These are phyloP conservation scores for Aphelinus certus DNA, from an alignment of 1,140 invertebrate species.

Conservation along the genomic window DNA sequence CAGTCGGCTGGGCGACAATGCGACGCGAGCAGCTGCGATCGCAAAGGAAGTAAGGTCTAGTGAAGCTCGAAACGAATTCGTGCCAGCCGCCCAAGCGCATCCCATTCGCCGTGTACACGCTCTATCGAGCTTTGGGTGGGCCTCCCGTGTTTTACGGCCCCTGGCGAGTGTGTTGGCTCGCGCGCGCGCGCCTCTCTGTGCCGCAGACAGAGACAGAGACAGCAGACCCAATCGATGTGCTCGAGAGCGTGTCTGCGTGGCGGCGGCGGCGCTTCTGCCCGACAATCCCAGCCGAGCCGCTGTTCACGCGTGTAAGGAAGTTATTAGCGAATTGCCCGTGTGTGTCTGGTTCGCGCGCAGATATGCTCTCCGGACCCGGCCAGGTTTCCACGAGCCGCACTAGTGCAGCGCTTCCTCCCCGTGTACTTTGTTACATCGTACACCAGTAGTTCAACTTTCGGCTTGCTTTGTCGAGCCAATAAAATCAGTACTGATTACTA, in stretches of 20 bases:
- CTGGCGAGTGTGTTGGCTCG: background rate
- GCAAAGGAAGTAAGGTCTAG: conserved; percentile 46
- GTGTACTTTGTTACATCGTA: too few relatives aligned
- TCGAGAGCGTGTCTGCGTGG: background rate
- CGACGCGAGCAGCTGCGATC: conserved; percentile 21
- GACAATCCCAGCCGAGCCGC: conserved; percentile 23
- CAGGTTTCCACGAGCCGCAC: too few relatives aligned
- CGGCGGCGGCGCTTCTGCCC: background rate
- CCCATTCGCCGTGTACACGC: conserved; percentile 34
- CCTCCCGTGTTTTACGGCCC: conserved; percentile 29
- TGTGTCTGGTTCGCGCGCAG: too few relatives aligned
- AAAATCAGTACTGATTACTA: too few relatives aligned
- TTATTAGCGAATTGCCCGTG: conserved; percentile 20
- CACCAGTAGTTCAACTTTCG: too few relatives aligned
- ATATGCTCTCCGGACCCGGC: too few relatives aligned
- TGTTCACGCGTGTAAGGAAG: conserved; percentile 30
- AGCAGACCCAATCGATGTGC: background rate
- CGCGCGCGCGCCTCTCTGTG: background rate
- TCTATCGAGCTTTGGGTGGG: conserved; percentile 42
- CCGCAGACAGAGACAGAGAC: background rate
- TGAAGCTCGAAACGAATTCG: conserved; percentile 44
- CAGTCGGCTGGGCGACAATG: background rate
- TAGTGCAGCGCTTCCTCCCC: too few relatives aligned
- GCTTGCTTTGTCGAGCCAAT: too few relatives aligned
- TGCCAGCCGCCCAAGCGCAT: conserved; percentile 39